Evolutionary conservation across 1,140 invertebrate genomes (phyloP).

Genomic region (Heliconius hewitsoni): DNA sequence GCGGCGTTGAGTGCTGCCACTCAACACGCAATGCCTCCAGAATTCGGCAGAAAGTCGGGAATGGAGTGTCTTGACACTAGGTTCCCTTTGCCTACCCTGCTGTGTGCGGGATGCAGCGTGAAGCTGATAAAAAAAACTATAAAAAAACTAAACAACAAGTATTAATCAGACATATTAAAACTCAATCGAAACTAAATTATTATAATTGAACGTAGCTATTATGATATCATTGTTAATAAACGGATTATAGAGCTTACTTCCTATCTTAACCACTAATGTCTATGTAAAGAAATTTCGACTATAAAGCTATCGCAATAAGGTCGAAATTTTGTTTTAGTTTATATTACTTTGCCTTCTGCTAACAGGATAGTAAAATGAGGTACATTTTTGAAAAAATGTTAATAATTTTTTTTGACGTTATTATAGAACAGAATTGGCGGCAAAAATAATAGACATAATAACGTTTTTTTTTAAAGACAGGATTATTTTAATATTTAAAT

Average conservation of each 20-base stretch:
- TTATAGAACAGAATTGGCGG: too few relatives aligned
- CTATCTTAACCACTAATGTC: slow-evolving; percentile 36
- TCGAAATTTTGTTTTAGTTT: background rate
- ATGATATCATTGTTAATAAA: slow-evolving; percentile 61
- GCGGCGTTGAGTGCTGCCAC: too few relatives aligned
- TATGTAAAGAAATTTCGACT: background rate
- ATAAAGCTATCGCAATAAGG: background rate
- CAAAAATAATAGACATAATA: too few relatives aligned
- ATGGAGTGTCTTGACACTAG: too few relatives aligned
- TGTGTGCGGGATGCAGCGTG: too few relatives aligned
- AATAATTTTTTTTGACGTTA: too few relatives aligned
- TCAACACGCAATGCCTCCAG: too few relatives aligned
- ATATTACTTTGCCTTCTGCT: background rate
- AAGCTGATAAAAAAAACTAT: slow-evolving; percentile 33
- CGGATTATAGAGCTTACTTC: slow-evolving; percentile 53
- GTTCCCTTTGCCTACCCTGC: too few relatives aligned
- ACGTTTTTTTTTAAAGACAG: too few relatives aligned
- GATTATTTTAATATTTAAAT: too few relatives aligned
- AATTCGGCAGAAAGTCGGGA: too few relatives aligned
- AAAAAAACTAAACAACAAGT: slow-evolving; percentile 41
- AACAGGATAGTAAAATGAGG: background rate
- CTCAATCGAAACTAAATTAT: slow-evolving; percentile 57
- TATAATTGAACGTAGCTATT: slow-evolving; percentile 61
- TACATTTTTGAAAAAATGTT: too few relatives aligned
- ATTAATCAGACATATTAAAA: slow-evolving; percentile 51